Evolutionary conservation across 1,140 invertebrate genomes (phyloP), one percentile per base, ranked within the genome.

Genomic region (Ctenoplectra terminalis): DNA sequence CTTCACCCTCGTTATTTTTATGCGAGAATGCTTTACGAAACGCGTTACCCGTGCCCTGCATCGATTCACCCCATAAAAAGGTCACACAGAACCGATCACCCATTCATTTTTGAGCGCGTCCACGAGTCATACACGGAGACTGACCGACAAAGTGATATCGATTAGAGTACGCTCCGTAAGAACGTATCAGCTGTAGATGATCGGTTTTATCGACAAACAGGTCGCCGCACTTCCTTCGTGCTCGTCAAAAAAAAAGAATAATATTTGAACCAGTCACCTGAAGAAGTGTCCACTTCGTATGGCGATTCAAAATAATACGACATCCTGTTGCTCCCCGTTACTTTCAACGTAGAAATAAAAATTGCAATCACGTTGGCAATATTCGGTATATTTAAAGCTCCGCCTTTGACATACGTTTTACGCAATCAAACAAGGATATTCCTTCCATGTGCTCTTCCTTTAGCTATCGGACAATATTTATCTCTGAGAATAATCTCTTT

Each of bases 1-100:
- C 71, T 64, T 81, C 78, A 75, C 72, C 72, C 79, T 75, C 79
- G 79, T 81, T 75, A 81, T 81, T 81, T 81, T 81, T 81, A 81
- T 74, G 79, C 79, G 79, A 74, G 71, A 52, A 56, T 34, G 72
- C 79, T 67, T 37, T 43, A 60, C 34, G 71, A 81, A 81, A 75
- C 79, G 61, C 64, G 54, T 26, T 52, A 26, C 70, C 52, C 67
- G 9, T 31, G 15, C 9, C 13, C 48, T 72, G 17, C 20, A 11
- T 37, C 20, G n/a, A 23, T n/a, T 40, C 43, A 37, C 40, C 26
- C 56, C 56, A 54, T 77, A 77, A 77, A 82, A 69, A 67, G 54
- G 64, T 64, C 52, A 64, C 73, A 34, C 56, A n/a, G 56, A 76
- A 77, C 80, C 73, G 73, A 77, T 82, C 73, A 82, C 73, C 80